Percentiles rank a stretch among this genome's conserved stretches.
Evolutionary conservation across 2,888 invertebrate species (phyloP).

Genomic region (Cancer borealis): DNA sequence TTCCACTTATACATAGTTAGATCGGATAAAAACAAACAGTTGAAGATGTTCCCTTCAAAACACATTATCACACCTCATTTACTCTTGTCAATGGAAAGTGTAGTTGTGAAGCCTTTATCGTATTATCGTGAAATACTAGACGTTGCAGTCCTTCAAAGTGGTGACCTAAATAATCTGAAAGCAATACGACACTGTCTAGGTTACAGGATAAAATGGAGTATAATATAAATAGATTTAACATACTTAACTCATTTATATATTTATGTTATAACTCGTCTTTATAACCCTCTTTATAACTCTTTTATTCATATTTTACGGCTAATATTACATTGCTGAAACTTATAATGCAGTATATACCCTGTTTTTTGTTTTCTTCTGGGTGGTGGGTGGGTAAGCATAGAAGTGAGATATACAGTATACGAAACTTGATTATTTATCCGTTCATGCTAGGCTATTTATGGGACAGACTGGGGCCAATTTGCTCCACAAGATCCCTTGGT

Average conservation of each 20-base stretch:
- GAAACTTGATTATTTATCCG: neutral
- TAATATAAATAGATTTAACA: neutral
- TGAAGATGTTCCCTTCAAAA: neutral
- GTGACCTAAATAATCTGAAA: neutral
- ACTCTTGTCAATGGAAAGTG: neutral
- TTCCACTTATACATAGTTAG: no score
- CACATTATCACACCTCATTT: neutral
- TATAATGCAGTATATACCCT: neutral
- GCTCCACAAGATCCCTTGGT: neutral
- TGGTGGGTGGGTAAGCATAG: no score
- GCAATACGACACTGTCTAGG: neutral
- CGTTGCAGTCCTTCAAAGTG: neutral
- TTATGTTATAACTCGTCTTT: neutral
- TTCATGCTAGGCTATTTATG: neutral
- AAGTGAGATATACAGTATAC: neutral
- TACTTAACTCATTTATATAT: neutral
- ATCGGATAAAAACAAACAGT: no score
- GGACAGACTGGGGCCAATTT: neutral
- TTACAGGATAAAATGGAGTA: neutral
- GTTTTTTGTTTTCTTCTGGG: no score
- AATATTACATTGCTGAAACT: neutral
- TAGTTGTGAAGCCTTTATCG: neutral
- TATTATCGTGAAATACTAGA: neutral
- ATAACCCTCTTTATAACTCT: neutral
- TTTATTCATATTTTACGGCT: neutral